Evolutionary conservation across 2,113 vertebrate species (phyloP).

Genomic region (Aegithalos caudatus): DNA sequence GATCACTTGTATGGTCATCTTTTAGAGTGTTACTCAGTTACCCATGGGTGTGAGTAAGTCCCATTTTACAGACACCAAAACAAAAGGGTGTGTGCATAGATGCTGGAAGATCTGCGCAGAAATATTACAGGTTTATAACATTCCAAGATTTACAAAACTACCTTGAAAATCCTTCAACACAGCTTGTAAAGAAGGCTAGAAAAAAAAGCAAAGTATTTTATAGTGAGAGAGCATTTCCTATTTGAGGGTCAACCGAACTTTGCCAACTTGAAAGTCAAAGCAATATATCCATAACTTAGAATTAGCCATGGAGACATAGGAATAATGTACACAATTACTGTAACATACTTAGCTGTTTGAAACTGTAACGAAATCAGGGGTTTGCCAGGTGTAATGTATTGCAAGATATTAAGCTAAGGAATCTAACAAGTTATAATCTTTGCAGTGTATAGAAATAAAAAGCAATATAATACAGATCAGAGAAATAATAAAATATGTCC

Average conservation of each 20-base stretch:
- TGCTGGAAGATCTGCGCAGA: background rate
- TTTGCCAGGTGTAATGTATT: background rate
- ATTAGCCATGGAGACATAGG: background rate
- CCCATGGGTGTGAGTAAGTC: background rate
- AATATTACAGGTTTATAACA: background rate
- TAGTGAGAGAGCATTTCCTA: background rate
- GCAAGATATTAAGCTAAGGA: background rate
- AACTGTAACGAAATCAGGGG: background rate
- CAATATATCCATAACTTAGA: background rate
- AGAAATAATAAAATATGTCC: background rate
- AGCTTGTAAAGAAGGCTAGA: background rate
- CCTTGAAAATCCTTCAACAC: background rate
- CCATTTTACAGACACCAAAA: background rate
- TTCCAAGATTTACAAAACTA: background rate
- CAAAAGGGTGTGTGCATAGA: background rate
- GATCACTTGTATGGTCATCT: background rate
- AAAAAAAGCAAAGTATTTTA: background rate
- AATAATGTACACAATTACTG: background rate
- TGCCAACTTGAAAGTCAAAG: constrained; percentile 6
- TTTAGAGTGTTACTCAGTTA: background rate
- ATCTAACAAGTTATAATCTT: background rate
- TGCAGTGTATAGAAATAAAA: background rate
- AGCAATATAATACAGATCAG: background rate
- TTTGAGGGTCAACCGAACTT: background rate
- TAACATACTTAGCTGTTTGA: background rate